Conservation (phyloP, 2,888 invertebrate species). For the Villa cingulata region DNA sequence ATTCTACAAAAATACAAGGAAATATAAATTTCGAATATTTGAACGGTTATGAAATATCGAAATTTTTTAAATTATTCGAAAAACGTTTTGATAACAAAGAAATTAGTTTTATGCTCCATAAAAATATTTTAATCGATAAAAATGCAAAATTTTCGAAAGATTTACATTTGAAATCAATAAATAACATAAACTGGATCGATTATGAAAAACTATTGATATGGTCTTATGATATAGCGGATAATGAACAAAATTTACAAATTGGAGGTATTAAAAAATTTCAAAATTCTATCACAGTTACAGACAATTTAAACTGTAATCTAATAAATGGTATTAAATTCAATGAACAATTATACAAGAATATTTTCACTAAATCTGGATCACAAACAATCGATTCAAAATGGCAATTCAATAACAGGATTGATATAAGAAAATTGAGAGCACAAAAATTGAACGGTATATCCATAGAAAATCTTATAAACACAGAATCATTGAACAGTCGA, state of each 20-base stretch:
- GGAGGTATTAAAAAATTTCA: conserved; percentile 21
- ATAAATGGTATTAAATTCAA: not conserved
- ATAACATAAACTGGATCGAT: conserved; percentile 21
- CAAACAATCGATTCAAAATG: not conserved
- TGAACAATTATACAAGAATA: not conserved
- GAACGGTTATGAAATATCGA: conserved; percentile 24
- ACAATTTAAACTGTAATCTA: not conserved
- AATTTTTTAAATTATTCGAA: conserved; percentile 19
- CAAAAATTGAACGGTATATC: not conserved
- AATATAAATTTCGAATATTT: conserved; percentile 22
- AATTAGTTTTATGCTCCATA: conserved; percentile 21
- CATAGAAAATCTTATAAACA: not conserved
- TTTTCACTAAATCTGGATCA: not conserved
- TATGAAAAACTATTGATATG: conserved; percentile 20
- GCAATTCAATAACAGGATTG: not conserved
- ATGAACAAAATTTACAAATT: conserved; percentile 8
- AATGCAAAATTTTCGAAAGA: conserved; percentile 21
- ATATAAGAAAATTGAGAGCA: not conserved
- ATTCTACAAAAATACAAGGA: conserved; percentile 14
- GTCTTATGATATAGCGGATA: not conserved
- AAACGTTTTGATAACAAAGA: not conserved
- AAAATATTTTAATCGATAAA: conserved; percentile 26
- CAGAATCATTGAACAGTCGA: not conserved
- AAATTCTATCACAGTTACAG: conserved; percentile 13
- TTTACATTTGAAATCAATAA: conserved; percentile 20